phyloP scores from a whole-genome alignment of 37 sponge, comb jelly and placozoan species.

The Agelas oroides region DNA sequence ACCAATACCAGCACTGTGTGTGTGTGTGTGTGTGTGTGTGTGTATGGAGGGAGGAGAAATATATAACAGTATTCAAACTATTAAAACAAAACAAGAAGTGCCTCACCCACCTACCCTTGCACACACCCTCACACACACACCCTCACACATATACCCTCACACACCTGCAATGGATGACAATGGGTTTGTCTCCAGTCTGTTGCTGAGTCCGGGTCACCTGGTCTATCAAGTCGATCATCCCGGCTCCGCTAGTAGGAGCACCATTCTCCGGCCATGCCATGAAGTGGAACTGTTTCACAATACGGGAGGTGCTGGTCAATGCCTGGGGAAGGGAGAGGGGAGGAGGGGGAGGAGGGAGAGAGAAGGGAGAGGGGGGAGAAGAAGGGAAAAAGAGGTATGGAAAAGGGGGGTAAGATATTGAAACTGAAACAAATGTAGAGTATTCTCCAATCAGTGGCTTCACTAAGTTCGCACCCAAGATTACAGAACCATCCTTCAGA shows the following conservation, averaged over 20 bases:
- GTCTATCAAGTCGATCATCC: conserved; percentile 86
- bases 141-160: no score
- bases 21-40: background rate
- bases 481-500: no score
- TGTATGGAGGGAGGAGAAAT: background rate
- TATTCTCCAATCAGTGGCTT: no score
- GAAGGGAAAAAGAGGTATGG: background rate
- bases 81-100: no score
- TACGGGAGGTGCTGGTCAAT: conserved; percentile 24
- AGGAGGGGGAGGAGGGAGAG: background rate
- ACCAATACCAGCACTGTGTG: conserved; percentile 83
- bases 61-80: no score
- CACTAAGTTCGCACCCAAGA: no score
- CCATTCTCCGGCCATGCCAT: conserved; percentile 83
- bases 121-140: no score
- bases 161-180: conserved; percentile 91
- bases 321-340: conserved; percentile 4
- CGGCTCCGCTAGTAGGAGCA: conserved; percentile 63
- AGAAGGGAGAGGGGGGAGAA: background rate
- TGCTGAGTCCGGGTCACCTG: conserved; percentile 75
- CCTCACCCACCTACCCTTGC: no score
- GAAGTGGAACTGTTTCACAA: conserved; percentile 84
- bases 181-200: conserved; percentile 85
- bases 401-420: background rate
- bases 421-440: no score